A percentile compares a stretch with the other conserved stretches of the same genome.
Conservation (phyloP, 2,113 vertebrate species). For the Phylloscopus whistleri region DNA sequence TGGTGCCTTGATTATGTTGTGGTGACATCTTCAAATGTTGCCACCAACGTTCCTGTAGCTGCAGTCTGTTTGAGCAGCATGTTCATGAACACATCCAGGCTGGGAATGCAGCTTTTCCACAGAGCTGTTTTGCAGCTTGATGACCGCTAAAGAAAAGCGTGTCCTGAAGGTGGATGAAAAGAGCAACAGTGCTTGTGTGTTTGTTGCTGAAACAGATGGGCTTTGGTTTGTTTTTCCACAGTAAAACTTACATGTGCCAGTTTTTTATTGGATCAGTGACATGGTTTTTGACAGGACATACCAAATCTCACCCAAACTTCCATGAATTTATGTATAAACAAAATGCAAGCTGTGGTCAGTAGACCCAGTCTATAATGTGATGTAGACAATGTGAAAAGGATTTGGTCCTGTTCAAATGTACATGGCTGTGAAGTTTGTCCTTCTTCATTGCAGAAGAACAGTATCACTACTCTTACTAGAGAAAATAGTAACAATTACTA, state of each 20-base stretch:
- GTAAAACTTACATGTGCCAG: neutral
- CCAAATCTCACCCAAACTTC: accelerated
- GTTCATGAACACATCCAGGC: neutral
- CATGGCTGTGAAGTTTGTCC: neutral
- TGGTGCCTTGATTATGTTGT: neutral
- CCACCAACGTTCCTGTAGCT: neutral
- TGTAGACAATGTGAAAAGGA: neutral
- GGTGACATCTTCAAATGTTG: neutral
- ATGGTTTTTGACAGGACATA: neutral
- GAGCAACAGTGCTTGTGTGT: neutral
- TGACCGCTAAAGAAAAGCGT: accelerated
- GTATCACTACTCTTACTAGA: neutral
- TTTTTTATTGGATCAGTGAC: neutral
- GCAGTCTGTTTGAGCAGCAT: neutral
- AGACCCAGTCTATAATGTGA: neutral
- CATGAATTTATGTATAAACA: neutral
- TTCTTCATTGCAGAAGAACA: neutral
- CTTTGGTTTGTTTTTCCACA: neutral
- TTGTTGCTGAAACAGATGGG: neutral
- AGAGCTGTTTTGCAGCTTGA: neutral
- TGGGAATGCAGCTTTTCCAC: neutral
- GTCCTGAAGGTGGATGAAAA: neutral
- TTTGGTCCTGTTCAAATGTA: neutral
- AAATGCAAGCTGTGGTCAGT: neutral
- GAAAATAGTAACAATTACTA: neutral